phyloP scores from a whole-genome alignment of 2,797 vertebrate species.

The Sylvia borin region DNA sequence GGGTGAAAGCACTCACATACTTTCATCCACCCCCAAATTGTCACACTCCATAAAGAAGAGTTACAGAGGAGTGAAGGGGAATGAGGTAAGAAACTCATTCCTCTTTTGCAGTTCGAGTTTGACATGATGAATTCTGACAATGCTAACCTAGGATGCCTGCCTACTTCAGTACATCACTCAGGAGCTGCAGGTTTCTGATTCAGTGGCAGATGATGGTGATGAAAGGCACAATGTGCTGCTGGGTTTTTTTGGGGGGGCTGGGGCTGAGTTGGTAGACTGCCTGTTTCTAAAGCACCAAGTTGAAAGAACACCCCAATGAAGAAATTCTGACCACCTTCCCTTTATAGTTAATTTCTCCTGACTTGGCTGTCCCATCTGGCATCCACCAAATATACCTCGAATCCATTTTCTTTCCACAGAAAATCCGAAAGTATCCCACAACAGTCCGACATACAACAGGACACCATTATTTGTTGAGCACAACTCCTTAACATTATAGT shows the following conservation, averaged over 20 bases:
- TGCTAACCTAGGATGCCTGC: not conserved
- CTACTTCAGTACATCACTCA: not conserved
- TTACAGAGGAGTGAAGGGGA: not conserved
- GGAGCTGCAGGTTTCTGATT: not conserved
- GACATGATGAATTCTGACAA: not conserved
- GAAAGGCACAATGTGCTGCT: not conserved
- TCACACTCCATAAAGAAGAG: not conserved
- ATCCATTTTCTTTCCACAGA: not conserved
- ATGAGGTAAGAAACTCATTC: not conserved
- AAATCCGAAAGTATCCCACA: not conserved
- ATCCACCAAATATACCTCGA: not conserved
- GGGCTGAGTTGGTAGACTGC: not conserved
- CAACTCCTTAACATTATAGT: not conserved
- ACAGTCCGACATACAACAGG: not conserved
- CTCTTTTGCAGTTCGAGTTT: not conserved
- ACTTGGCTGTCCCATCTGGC: not conserved
- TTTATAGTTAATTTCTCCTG: not conserved
- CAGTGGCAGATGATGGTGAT: not conserved
- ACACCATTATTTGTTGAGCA: not conserved
- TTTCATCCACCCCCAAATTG: not conserved
- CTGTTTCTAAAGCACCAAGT: not conserved
- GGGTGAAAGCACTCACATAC: not conserved
- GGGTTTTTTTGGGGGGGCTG: fast-evolving
- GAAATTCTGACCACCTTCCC: not conserved
- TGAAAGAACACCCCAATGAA: not conserved